Evolutionary conservation across 2,113 vertebrate species (phyloP), one percentile per base, ranked within the genome.

Genomic region (Myotis yumanensis): DNA sequence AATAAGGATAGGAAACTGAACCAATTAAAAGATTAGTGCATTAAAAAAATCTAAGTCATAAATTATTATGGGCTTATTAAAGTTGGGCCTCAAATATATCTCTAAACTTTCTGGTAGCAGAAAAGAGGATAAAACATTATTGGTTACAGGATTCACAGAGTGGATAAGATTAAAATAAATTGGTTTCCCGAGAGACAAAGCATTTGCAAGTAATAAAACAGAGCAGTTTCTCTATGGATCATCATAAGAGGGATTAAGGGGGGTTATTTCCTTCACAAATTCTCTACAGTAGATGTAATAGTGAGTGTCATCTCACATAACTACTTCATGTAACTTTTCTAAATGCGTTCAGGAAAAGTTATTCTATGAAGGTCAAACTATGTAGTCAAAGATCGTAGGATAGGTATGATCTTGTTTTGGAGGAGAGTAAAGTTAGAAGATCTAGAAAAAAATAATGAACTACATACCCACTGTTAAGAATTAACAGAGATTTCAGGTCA

Each of bases 1-100:
- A 92, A 14, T 80, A 57, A 90, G 86, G 52, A 11, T 72, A 93
- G 71, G 51, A 93, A 95, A 96, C 94, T 80, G 84, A 92, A 91
- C 54, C 62, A 79, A 59, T 20, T 43, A 62, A 88, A 91, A 51
- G 23, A 57, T 95, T 69, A 87, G 28, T 71, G 32, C 43, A 64
- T 85, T 35, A 35, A 75, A 75, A 75, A 80, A 79, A 52, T 83
- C 11, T 30, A 85, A 75, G 68, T 75, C 35, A 75, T n/a, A 93
- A 89, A 89, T 89, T 86, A 86, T 10, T 59, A 18, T 46, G 54
- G 17, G 46, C 12, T 88, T 85, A 75, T 37, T 71, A 43, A 93
- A 69, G 30, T 23, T 73, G 17, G 52, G 8, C 43, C 35, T 25
- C 48, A 68, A 11, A n/a, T 46, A 59, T 68, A 25, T 75, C 48